Evolutionary conservation across 2,113 vertebrate species (phyloP).

Genomic region (Lepidothrix coronata): DNA sequence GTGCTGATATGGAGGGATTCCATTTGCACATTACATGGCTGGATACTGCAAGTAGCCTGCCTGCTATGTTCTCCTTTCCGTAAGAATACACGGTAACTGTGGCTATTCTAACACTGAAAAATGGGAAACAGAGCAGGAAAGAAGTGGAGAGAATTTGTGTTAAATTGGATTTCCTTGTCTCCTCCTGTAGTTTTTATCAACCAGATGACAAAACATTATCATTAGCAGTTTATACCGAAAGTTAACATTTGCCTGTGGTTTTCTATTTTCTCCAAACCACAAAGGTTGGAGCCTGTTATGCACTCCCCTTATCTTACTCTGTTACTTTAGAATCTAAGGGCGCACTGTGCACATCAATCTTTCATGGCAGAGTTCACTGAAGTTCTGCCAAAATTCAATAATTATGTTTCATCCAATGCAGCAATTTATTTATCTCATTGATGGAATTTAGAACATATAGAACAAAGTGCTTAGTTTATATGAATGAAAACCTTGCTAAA

Average conservation of each 20-base stretch:
- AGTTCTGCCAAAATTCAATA: conserved; percentile 73
- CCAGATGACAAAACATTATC: conserved; percentile 51
- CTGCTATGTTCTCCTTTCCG: background rate
- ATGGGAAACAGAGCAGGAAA: background rate
- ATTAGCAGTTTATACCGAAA: conserved; percentile 40
- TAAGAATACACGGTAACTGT: background rate
- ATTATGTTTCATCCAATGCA: conserved; percentile 57
- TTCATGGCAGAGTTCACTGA: conserved; percentile 67
- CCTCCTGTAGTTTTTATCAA: conserved; percentile 32
- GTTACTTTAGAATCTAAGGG: conserved; percentile 58
- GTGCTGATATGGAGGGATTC: background rate
- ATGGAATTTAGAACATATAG: conserved; percentile 55
- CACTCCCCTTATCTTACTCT: conserved; percentile 54
- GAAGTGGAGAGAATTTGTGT: background rate
- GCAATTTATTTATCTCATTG: conserved; percentile 66
- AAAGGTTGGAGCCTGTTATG: conserved; percentile 35
- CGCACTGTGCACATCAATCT: conserved; percentile 55
- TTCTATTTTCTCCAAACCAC: conserved; percentile 48
- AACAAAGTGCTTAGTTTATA: conserved; percentile 55
- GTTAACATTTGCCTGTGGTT: conserved; percentile 22
- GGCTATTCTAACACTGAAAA: background rate
- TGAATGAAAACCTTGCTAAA: conserved; percentile 36
- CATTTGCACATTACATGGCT: background rate
- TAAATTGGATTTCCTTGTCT: conserved; percentile 36
- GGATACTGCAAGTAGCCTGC: background rate